Evolutionary conservation across 2,113 vertebrate species (phyloP).

Genomic region (Peucedramus taeniatus): DNA sequence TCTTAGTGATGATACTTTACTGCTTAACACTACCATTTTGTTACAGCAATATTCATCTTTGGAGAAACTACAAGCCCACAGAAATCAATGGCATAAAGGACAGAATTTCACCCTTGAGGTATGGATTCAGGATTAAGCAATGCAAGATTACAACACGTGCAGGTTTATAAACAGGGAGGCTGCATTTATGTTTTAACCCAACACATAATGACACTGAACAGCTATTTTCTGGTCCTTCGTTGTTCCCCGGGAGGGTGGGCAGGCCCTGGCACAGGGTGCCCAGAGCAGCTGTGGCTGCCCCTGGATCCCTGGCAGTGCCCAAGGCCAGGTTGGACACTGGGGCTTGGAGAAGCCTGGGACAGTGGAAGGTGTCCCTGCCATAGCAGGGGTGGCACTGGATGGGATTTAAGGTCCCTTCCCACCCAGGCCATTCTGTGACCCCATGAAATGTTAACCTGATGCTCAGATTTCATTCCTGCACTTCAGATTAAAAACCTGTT

Average conservation of each 20-base stretch:
- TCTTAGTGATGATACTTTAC: constrained; percentile 7
- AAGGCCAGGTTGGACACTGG: neutral
- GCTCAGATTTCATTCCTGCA: neutral
- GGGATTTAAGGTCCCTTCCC: neutral
- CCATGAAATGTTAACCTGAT: neutral
- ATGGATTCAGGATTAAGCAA: neutral
- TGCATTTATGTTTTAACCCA: neutral
- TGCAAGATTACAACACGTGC: neutral
- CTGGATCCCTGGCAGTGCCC: neutral
- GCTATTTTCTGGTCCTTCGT: neutral
- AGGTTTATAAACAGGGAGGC: neutral
- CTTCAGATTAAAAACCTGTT: neutral
- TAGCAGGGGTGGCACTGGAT: accelerated
- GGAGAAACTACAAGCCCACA: neutral
- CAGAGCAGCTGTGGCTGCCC: neutral
- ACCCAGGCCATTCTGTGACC: neutral
- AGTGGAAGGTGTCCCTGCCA: neutral
- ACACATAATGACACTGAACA: neutral
- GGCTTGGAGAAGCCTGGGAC: neutral
- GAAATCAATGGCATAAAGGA: constrained; percentile 29
- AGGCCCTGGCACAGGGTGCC: neutral
- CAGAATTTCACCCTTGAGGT: constrained; percentile 5
- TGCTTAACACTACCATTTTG: neutral
- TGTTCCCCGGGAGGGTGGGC: neutral
- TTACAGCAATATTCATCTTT: neutral